A percentile compares a stretch with the other conserved stretches of the same genome.
These are phyloP conservation scores for Venustaconcha ellipsiformis DNA, from an alignment of 1,140 invertebrate species.

Conservation along the genomic window DNA sequence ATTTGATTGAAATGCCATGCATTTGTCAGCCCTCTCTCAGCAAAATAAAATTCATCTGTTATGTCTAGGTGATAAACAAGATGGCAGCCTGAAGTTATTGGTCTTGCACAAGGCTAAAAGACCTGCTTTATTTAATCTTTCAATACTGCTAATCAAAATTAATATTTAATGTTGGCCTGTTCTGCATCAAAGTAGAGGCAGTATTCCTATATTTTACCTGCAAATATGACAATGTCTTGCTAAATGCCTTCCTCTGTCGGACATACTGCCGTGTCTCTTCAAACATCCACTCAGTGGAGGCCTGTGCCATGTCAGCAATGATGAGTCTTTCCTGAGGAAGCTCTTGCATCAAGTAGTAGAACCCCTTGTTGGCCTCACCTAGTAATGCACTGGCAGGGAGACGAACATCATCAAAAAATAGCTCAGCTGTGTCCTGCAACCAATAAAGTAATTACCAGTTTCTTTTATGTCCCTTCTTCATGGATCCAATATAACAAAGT, in stretches of 20 bases:
- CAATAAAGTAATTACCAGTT: neutral
- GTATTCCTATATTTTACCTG: conserved; percentile 54
- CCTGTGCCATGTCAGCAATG: conserved; percentile 65
- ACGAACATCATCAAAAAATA: conserved; percentile 72
- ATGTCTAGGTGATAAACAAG: too few species aligned
- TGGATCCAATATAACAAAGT: too few species aligned
- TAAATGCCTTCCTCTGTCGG: conserved; percentile 70
- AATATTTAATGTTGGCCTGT: too few species aligned
- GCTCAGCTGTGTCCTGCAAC: conserved; percentile 70
- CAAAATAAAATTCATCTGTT: too few species aligned
- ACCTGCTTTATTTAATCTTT: too few species aligned
- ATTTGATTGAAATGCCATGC: too few species aligned
- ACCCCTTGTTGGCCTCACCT: conserved; percentile 70
- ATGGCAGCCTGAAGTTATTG: too few species aligned
- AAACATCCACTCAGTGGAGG: conserved; percentile 70
- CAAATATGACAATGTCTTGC: conserved; percentile 68
- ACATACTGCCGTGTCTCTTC: conserved; percentile 71
- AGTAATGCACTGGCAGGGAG: conserved; percentile 68
- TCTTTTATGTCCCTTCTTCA: too few species aligned
- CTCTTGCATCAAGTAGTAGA: conserved; percentile 72
- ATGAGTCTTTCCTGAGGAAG: conserved; percentile 71
- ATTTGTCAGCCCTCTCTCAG: too few species aligned
- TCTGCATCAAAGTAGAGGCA: too few species aligned
- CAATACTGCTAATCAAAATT: too few species aligned
- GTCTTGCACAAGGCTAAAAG: too few species aligned